These are phyloP conservation scores for Eurosta solidaginis DNA, from an alignment of 1,140 invertebrate genomes.

Conservation along the genomic window DNA sequence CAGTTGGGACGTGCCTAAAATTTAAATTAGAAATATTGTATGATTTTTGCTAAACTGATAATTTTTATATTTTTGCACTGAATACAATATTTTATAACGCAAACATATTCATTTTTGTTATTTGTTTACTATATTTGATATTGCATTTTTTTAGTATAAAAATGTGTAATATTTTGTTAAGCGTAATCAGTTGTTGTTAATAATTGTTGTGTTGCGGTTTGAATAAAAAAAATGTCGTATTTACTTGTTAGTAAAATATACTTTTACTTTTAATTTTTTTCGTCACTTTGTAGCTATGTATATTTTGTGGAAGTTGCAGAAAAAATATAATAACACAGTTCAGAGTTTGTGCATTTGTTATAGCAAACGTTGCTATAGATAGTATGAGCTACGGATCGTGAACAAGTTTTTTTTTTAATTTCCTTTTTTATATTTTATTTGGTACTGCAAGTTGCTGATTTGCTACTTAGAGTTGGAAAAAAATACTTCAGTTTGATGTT, in stretches of 20 bases:
- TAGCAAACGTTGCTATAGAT: no score
- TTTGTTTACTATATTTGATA: background rate
- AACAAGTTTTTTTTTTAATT: no score
- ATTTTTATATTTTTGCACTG: slow-evolving; percentile 5
- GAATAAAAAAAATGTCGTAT: background rate
- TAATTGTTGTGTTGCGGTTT: background rate
- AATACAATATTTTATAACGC: background rate
- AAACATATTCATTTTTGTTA: background rate
- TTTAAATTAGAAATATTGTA: background rate
- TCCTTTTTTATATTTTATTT: no score
- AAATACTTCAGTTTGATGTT: no score
- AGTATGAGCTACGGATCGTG: no score
- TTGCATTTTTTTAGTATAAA: slow-evolving; percentile 14
- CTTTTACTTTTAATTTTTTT: no score
- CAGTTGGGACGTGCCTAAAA: background rate
- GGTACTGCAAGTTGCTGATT: no score
- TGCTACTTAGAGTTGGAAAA: no score
- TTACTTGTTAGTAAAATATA: background rate
- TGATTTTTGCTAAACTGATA: background rate
- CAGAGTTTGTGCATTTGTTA: no score
- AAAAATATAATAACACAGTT: background rate
- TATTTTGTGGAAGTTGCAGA: no score
- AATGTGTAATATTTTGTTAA: background rate
- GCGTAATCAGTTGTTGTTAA: background rate
- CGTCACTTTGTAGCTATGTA: no score